These are phyloP conservation scores for Enteromius viviparus DNA, from an alignment of 2,797 vertebrate genomes.

Conservation along the genomic window DNA sequence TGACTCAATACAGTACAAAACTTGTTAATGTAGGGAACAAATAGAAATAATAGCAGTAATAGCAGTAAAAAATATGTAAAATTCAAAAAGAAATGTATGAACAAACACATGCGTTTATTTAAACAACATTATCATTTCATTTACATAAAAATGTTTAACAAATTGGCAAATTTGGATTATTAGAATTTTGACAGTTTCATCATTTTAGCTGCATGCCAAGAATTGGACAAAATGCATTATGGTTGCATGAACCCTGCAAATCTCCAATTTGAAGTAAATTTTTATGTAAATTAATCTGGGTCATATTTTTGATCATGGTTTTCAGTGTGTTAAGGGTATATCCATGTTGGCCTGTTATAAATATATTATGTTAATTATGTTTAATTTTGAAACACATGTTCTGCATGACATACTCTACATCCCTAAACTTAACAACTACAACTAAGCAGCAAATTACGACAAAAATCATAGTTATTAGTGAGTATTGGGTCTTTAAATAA, in stretches of 20 bases:
- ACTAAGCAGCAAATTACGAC: too few relatives aligned
- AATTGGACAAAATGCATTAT: neutral
- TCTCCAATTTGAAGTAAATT: neutral
- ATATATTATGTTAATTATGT: too few relatives aligned
- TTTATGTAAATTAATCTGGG: neutral
- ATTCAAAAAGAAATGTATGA: neutral
- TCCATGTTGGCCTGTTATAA: neutral
- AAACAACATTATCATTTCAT: neutral
- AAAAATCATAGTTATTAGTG: too few relatives aligned
- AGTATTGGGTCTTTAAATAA: too few relatives aligned
- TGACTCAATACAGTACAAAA: neutral
- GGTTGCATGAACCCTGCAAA: neutral
- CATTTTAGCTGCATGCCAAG: neutral
- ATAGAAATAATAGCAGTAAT: neutral
- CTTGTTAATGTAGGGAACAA: neutral
- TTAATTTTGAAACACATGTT: too few relatives aligned
- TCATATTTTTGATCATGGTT: neutral
- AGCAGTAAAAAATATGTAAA: too few relatives aligned
- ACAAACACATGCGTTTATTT: too few relatives aligned
- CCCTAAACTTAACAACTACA: too few relatives aligned
- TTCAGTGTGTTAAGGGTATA: neutral
- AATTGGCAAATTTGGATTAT: neutral
- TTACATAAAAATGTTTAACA: neutral
- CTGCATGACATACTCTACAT: too few relatives aligned
- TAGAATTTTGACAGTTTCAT: neutral